Evolutionary conservation across 1,140 invertebrate species (phyloP), one percentile per base, ranked within the genome.

Genomic region (Samia ricini): DNA sequence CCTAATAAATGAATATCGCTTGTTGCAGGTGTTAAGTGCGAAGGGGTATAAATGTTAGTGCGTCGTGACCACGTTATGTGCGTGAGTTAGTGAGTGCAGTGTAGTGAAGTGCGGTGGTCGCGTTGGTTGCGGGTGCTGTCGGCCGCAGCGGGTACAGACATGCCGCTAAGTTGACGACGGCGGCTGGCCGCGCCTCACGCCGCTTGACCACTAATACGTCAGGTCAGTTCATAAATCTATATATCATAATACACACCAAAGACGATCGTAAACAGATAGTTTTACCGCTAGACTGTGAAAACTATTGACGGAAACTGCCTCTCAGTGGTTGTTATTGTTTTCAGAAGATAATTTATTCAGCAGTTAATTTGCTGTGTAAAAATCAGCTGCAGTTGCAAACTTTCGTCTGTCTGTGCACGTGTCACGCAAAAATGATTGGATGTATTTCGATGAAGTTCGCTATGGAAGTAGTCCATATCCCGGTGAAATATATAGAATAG

Each of bases 101-200:
- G 76, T 52, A 66, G 81, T 81, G 76, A 21, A 58, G 56, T 58
- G 56, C 10, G 63, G 64, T 51, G 49, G 61, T 33, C 61, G 65
- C 42, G 51, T 63, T 72, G 73, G 33, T 55, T 62, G 56, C 61
- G 59, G 49, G 61, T 54, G 18, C 50, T 56, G 72, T 20, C 55
- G 69, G 65, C 61, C 64, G 71, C 71, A 58, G 68, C 61, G 75
- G 75, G n/a, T 63, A 63, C 49, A 68, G 75, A 48, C 56, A 89
- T 87, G 84, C 71, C 80, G 74, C 74, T 78, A 77, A 89, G 86
- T 89, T 87, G 86, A 89, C 86, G 76, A 77, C 86, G 80, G 85
- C 76, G 72, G 72, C 60, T 61, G 71, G 84, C 86, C 86, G 86
- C 84, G 73, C 72, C 80, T 83, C 81, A 79, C 83, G 86, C 84